Percentiles rank a stretch among this genome's conserved stretches.
phyloP scores from a whole-genome alignment of 2,797 vertebrate genomes.

The Acanthis flammea region DNA sequence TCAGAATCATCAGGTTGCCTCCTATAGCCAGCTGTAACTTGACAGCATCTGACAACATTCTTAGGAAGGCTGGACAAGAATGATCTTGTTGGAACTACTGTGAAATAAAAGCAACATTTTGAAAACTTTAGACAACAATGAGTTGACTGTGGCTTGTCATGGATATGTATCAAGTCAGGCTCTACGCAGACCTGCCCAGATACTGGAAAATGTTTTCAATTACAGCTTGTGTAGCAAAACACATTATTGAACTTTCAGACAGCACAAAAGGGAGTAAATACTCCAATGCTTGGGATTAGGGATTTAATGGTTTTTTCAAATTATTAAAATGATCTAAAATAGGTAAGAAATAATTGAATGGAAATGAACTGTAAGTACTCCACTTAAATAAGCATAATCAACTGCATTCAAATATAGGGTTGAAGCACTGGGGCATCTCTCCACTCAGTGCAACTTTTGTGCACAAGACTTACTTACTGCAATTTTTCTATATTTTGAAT shows the following conservation, averaged over 20 bases:
- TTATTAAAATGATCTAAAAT: background rate
- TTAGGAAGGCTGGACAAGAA: background rate
- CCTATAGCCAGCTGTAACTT: background rate
- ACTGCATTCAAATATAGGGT: background rate
- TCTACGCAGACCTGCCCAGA: background rate
- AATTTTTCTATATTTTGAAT: background rate
- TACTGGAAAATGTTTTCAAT: background rate
- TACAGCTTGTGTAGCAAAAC: background rate
- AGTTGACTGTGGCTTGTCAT: background rate
- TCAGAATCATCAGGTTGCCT: background rate
- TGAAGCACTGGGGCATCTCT: rapidly evolving
- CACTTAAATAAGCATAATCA: background rate
- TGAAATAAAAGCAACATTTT: background rate
- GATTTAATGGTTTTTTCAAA: background rate
- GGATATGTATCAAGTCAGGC: background rate
- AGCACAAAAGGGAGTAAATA: background rate
- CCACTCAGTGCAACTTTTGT: background rate
- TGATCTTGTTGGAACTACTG: background rate
- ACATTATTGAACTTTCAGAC: background rate
- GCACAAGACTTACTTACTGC: background rate
- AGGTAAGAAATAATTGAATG: background rate
- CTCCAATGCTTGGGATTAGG: background rate
- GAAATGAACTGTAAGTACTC: background rate
- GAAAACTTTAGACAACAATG: background rate
- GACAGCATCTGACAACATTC: background rate